These are phyloP conservation scores for Sinocyclocheilus grahami DNA, from an alignment of 2,113 vertebrate species.

Conservation along the genomic window DNA sequence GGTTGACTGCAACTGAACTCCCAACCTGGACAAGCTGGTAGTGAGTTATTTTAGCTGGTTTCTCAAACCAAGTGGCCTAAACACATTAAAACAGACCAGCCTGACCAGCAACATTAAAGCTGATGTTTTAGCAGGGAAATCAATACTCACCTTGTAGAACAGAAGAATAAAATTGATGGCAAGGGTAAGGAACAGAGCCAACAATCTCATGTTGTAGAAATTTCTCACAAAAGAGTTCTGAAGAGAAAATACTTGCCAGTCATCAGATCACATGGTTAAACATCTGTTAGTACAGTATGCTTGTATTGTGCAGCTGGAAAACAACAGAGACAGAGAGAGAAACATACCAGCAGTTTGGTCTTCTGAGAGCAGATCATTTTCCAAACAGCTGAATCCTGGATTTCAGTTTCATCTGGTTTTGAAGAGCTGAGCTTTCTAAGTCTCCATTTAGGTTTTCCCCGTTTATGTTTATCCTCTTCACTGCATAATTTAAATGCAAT, in stretches of 20 bases:
- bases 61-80: background rate
- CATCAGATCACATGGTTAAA: background rate
- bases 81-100: background rate
- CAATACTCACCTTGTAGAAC: slow-evolving; percentile 88
- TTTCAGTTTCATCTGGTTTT: slow-evolving; percentile 80
- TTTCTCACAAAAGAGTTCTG: slow-evolving; percentile 96
- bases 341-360: slow-evolving; percentile 87
- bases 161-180: slow-evolving; percentile 97
- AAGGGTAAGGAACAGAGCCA: slow-evolving; percentile 91
- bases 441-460: slow-evolving; percentile 73
- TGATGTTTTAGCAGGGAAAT: background rate
- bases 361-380: slow-evolving; percentile 86
- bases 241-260: slow-evolving; percentile 49
- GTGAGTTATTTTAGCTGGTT: background rate
- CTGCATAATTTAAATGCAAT: slow-evolving; percentile 51
- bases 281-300: background rate
- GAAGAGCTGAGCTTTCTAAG: slow-evolving; percentile 71
- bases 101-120: background rate
- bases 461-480: slow-evolving; percentile 78
- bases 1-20: too few species aligned
- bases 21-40: too few species aligned
- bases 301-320: background rate
- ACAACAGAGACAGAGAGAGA: background rate
- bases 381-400: slow-evolving; percentile 86
- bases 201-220: slow-evolving; percentile 94